phyloP scores from a whole-genome alignment of 2,797 vertebrate species.

The Anas flavirostris region DNA sequence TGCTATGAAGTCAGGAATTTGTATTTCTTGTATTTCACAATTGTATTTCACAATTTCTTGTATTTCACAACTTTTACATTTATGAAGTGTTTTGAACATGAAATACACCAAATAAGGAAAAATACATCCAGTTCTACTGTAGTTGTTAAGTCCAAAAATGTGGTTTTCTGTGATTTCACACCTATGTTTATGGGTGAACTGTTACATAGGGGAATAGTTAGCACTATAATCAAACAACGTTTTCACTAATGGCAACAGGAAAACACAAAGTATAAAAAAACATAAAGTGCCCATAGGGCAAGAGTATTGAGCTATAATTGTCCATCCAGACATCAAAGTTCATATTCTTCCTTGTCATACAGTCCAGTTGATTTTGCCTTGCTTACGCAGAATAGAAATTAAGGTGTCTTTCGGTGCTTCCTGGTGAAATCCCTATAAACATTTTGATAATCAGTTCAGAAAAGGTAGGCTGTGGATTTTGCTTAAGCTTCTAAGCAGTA shows the following conservation, averaged over 20 bases:
- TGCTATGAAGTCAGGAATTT: background rate
- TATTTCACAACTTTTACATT: background rate
- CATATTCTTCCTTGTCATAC: background rate
- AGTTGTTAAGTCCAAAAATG: background rate
- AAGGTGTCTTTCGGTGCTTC: background rate
- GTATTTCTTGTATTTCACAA: background rate
- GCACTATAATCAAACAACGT: background rate
- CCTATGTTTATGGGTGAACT: background rate
- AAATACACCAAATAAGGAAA: background rate
- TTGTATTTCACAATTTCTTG: background rate
- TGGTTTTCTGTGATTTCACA: constrained; percentile 11
- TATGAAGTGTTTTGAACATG: background rate
- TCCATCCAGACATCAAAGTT: background rate
- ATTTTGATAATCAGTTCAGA: background rate
- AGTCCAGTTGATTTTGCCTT: background rate
- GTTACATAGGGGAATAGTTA: background rate
- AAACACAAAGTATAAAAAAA: background rate
- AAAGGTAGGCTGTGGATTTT: background rate
- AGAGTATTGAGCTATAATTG: background rate
- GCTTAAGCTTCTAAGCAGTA: rapidly evolving
- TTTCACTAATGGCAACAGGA: background rate
- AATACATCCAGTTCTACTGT: background rate
- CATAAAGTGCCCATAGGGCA: background rate
- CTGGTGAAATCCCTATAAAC: background rate
- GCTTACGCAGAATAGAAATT: background rate